Evolutionary conservation across 2,888 invertebrate genomes (phyloP).

Genomic region (Himalopsyche kuldschensis): DNA sequence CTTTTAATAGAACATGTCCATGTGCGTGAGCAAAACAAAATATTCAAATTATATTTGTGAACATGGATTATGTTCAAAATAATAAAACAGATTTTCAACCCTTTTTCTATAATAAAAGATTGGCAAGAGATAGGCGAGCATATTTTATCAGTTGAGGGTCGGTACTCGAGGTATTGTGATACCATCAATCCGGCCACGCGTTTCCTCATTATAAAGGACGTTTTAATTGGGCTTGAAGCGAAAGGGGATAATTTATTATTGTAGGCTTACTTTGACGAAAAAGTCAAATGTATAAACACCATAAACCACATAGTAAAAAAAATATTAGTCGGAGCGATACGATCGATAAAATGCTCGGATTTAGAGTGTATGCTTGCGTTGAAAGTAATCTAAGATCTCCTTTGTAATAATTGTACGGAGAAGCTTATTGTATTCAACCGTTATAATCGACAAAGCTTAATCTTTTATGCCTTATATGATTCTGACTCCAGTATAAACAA

Average conservation of each 20-base stretch:
- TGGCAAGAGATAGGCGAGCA: background rate
- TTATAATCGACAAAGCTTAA: background rate
- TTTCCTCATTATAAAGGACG: background rate
- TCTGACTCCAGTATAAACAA: background rate
- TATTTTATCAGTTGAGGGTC: background rate
- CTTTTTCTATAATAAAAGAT: background rate
- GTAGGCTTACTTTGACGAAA: slow-evolving; percentile 2
- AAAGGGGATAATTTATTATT: slow-evolving; percentile 6
- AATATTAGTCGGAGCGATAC: background rate
- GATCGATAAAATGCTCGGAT: background rate
- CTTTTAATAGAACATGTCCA: too few species aligned
- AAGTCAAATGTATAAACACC: slow-evolving; percentile 13
- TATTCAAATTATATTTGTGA: background rate
- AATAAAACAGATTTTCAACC: background rate
- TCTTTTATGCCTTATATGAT: background rate
- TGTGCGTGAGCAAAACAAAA: too few species aligned
- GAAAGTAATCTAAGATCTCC: background rate
- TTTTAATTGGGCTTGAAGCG: slow-evolving; percentile 10
- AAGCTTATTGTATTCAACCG: background rate
- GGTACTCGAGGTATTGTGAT: background rate
- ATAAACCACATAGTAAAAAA: background rate
- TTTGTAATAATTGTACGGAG: background rate
- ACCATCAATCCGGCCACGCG: slow-evolving; percentile 4
- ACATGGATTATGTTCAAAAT: background rate
- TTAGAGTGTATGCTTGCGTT: background rate